These are phyloP conservation scores for Meandrusa payeni DNA, from an alignment of 2,888 invertebrate genomes.

Conservation along the genomic window DNA sequence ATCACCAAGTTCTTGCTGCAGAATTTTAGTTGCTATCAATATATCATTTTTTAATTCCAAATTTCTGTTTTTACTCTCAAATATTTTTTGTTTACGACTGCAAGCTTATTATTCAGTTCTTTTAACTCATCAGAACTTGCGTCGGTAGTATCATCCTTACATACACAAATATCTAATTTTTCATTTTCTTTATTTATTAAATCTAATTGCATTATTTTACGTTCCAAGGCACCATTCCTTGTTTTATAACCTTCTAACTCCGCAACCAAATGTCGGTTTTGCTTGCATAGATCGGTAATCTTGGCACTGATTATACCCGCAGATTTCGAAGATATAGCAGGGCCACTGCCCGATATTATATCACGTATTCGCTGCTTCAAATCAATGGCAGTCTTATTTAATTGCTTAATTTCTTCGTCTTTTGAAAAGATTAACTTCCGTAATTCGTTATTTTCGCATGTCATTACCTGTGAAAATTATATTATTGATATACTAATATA, in stretches of 20 bases:
- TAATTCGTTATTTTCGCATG: slow-evolving; percentile 78
- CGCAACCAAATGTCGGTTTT: slow-evolving; percentile 82
- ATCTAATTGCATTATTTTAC: slow-evolving; percentile 69
- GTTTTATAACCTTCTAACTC: slow-evolving; percentile 82
- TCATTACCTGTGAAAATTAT: slow-evolving; percentile 60
- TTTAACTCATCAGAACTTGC: slow-evolving; percentile 74
- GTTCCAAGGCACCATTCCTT: slow-evolving; percentile 78
- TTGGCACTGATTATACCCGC: slow-evolving; percentile 82
- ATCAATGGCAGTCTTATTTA: slow-evolving; percentile 59
- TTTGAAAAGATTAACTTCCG: slow-evolving; percentile 72
- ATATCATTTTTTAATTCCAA: slow-evolving; percentile 86
- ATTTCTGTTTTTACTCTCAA: slow-evolving; percentile 85
- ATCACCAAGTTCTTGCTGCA: slow-evolving; percentile 89
- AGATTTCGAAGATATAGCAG: slow-evolving; percentile 71
- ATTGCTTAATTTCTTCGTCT: slow-evolving; percentile 66
- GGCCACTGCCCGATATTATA: slow-evolving; percentile 67
- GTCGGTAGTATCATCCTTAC: slow-evolving; percentile 70
- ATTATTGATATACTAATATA: no score
- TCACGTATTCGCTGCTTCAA: slow-evolving; percentile 74
- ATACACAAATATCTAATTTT: slow-evolving; percentile 53
- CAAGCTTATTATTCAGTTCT: slow-evolving; percentile 82
- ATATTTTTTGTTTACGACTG: slow-evolving; percentile 82
- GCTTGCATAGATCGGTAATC: slow-evolving; percentile 84
- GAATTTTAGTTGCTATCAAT: slow-evolving; percentile 85
- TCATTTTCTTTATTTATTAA: slow-evolving; percentile 57